phyloP scores from a whole-genome alignment of 2,797 vertebrate genomes.

The Astyanax mexicanus region DNA sequence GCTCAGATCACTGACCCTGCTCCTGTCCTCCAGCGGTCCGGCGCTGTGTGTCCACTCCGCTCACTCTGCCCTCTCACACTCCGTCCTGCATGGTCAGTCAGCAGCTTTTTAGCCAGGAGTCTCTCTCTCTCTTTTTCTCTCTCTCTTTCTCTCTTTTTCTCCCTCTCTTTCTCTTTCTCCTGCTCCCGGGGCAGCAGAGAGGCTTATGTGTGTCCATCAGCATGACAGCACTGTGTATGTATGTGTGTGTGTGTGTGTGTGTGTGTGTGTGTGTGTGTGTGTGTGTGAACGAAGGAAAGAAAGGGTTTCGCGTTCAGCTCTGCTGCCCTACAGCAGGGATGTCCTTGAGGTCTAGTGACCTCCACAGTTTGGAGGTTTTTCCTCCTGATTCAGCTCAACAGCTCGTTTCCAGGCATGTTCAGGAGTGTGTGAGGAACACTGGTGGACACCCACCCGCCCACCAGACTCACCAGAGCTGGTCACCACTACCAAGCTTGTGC shows the following conservation, averaged over 20 bases:
- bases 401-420: too few species aligned
- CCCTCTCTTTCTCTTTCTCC: background rate
- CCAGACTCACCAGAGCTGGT: too few species aligned
- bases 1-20: constrained; percentile 59
- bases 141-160: background rate
- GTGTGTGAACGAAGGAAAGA: background rate
- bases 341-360: background rate
- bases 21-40: constrained; percentile 37
- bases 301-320: background rate
- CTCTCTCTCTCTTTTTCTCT: background rate
- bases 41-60: constrained; percentile 12
- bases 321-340: background rate
- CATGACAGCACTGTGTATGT: constrained; percentile 35
- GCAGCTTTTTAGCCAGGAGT: background rate
- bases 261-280: constrained; percentile 10
- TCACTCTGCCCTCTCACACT: constrained; percentile 56
- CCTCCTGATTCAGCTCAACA: too few species aligned
- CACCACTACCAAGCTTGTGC: too few species aligned
- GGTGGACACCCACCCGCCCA: too few species aligned
- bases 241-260: background rate
- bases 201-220: constrained; percentile 40
- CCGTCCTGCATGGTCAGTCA: constrained; percentile 54
- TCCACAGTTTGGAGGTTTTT: background rate
- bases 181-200: background rate
- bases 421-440: too few species aligned